Evolutionary conservation across 2,113 vertebrate species (phyloP).

Genomic region (Hucho hucho): DNA sequence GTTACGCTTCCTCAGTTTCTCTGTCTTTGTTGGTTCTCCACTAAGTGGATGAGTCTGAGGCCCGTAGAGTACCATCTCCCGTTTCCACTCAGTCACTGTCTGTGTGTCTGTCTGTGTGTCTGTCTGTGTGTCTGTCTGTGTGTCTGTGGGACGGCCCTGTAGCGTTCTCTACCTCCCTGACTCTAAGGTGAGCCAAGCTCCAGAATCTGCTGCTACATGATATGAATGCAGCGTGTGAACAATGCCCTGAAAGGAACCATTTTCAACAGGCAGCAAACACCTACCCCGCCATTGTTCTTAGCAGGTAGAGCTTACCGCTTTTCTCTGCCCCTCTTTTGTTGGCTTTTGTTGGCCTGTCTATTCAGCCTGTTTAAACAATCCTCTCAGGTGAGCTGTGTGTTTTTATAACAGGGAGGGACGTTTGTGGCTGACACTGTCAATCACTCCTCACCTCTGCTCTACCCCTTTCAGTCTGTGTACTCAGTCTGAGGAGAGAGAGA

Average conservation of each 20-base stretch:
- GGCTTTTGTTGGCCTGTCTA: constrained; percentile 23
- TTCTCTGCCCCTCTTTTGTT: constrained; percentile 38
- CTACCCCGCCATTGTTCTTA: constrained; percentile 63
- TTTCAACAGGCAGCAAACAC: constrained; percentile 62
- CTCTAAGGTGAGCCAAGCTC: constrained; percentile 53
- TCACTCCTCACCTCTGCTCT: constrained; percentile 49
- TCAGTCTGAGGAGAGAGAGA: constrained; percentile 21
- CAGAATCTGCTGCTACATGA: constrained; percentile 63
- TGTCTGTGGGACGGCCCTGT: constrained; percentile 3
- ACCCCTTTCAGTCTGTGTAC: constrained; percentile 34
- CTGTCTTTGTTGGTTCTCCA: background rate
- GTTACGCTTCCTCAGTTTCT: background rate
- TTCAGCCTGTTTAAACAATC: constrained; percentile 40
- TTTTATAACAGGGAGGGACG: background rate
- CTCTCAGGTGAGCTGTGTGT: constrained; percentile 31
- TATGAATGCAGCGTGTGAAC: constrained; percentile 62
- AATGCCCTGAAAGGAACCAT: constrained; percentile 53
- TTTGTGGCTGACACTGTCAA: constrained; percentile 25
- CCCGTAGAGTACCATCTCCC: background rate
- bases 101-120: constrained; percentile 7
- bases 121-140: constrained; percentile 3
- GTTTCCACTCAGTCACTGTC: constrained; percentile 2
- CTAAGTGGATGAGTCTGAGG: background rate
- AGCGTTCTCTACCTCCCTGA: constrained; percentile 20
- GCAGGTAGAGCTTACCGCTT: constrained; percentile 53